phyloP scores from a whole-genome alignment of 2,888 invertebrate species.

The Chesias legatella region DNA sequence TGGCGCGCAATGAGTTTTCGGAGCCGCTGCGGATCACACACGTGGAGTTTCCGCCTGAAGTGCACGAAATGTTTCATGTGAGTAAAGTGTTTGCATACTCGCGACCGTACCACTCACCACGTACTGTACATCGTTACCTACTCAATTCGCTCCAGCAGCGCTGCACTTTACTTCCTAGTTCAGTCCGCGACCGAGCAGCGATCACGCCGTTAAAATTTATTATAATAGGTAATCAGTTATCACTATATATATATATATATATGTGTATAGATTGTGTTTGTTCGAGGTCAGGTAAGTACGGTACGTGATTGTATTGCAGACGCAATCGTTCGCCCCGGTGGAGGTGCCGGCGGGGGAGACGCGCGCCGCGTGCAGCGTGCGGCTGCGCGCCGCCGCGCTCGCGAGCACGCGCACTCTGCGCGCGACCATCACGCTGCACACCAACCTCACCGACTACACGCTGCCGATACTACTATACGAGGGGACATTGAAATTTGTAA shows the following conservation, averaged over 20 bases:
- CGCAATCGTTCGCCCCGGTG: slow-evolving; percentile 36
- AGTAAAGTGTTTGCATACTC: slow-evolving; percentile 17
- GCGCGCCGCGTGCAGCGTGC: slow-evolving; percentile 22
- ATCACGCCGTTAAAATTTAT: no score
- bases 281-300: no score
- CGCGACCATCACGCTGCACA: slow-evolving; percentile 53
- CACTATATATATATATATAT: no score
- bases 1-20: slow-evolving; percentile 53
- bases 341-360: slow-evolving; percentile 30
- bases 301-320: slow-evolving; percentile 29
- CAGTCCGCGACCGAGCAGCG: no score
- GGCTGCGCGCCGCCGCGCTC: slow-evolving; percentile 24
- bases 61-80: slow-evolving; percentile 46
- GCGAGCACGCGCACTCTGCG: slow-evolving; percentile 24
- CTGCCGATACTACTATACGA: slow-evolving; percentile 70
- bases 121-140: no score
- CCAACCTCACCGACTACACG: slow-evolving; percentile 69
- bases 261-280: no score
- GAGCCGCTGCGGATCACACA: slow-evolving; percentile 42
- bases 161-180: no score
- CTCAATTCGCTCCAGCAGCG: no score
- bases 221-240: no score
- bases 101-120: no score
- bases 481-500: slow-evolving; percentile 59
- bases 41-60: slow-evolving; percentile 37